Evolutionary conservation across 92 coral and sea anemone species (phyloP).

Genomic region (Parazoanthus atlanticus): DNA sequence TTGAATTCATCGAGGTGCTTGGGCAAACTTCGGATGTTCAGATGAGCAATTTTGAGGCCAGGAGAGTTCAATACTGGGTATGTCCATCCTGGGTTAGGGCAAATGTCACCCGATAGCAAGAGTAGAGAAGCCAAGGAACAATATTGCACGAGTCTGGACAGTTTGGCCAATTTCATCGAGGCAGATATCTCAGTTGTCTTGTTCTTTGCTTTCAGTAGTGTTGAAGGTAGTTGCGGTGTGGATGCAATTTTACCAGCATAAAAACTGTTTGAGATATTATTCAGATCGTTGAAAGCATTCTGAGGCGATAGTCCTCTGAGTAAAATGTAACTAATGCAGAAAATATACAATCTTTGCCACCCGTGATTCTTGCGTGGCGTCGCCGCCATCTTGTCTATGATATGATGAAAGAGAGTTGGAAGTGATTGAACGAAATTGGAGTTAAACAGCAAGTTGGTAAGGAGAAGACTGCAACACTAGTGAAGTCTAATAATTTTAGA

Average conservation of each 20-base stretch:
- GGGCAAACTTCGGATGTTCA: constrained; percentile 57
- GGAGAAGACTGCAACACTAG: neutral
- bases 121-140: constrained; percentile 51
- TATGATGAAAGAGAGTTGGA: too few relatives aligned
- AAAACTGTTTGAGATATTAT: constrained; percentile 43
- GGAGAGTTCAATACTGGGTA: constrained; percentile 40
- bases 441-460: neutral
- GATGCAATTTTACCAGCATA: constrained; percentile 44
- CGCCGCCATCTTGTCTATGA: constrained; percentile 35
- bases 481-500: neutral
- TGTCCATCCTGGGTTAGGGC: constrained; percentile 67
- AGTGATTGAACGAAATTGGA: neutral
- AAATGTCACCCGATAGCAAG: constrained; percentile 49
- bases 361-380: constrained; percentile 36
- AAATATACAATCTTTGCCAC: constrained; percentile 42
- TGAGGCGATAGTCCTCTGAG: too few relatives aligned
- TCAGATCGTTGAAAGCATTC: constrained; percentile 28
- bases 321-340: constrained; percentile 28
- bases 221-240: too few relatives aligned
- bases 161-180: constrained; percentile 36
- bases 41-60: constrained; percentile 58
- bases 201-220: too few relatives aligned
- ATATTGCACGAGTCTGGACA: constrained; percentile 36
- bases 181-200: too few relatives aligned
- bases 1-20: constrained; percentile 52